Percentiles rank a stretch among this genome's conserved stretches.
Evolutionary conservation across 2,113 vertebrate species (phyloP).

Genomic region (Otolemur garnettii): DNA sequence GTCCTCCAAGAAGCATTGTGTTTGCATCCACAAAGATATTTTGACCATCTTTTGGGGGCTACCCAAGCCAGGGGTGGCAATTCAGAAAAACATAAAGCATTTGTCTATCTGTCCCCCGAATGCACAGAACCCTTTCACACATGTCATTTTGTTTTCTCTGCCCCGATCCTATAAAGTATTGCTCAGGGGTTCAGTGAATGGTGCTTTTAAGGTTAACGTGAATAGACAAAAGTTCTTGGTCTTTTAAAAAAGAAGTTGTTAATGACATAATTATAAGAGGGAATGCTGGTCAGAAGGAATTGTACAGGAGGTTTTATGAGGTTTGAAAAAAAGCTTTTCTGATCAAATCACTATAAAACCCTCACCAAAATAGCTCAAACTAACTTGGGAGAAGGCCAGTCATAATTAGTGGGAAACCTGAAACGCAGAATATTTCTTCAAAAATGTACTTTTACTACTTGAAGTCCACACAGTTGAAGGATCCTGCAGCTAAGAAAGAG

Average conservation of each 20-base stretch:
- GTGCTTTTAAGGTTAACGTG: slow-evolving; percentile 70
- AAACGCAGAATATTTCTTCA: slow-evolving; percentile 65
- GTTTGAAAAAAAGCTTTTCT: slow-evolving; percentile 69
- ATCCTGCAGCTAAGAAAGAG: slow-evolving; percentile 36
- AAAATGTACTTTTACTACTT: slow-evolving; percentile 50
- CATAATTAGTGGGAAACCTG: slow-evolving; percentile 73
- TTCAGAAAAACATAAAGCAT: not conserved
- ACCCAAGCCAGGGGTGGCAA: not conserved
- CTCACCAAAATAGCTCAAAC: slow-evolving; percentile 74
- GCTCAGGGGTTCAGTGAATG: slow-evolving; percentile 51
- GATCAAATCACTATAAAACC: slow-evolving; percentile 76
- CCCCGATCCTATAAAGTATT: not conserved
- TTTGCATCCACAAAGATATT: not conserved
- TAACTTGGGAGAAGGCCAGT: slow-evolving; percentile 67
- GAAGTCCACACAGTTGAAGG: not conserved
- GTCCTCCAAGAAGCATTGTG: slow-evolving; percentile 7
- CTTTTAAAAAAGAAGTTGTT: slow-evolving; percentile 68
- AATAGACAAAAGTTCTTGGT: slow-evolving; percentile 75
- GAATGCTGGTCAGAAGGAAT: slow-evolving; percentile 42
- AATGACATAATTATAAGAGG: slow-evolving; percentile 71
- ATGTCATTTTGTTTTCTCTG: not conserved
- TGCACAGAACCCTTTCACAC: not conserved
- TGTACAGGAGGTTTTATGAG: slow-evolving; percentile 67
- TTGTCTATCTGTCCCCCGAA: not conserved
- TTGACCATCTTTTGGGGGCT: not conserved